Evolutionary conservation across 2,113 vertebrate genomes (phyloP), one percentile per base, ranked within the genome.

Genomic region (Epinephelus fuscoguttatus): DNA sequence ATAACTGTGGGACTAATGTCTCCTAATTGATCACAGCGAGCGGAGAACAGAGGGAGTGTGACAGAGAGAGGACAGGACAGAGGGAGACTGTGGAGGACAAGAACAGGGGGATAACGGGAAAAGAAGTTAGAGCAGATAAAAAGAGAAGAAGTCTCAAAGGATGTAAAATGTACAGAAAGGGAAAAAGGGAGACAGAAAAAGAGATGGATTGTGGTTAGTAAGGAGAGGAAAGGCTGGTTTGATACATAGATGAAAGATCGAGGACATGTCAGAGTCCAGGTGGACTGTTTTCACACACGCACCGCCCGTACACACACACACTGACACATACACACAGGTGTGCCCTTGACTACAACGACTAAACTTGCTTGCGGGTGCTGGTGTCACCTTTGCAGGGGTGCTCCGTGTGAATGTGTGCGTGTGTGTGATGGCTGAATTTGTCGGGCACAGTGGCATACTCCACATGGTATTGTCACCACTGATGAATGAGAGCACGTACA

Each of bases 1-100:
- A 84, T 90, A 89, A 90, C 92, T 69, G 80, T 78, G 84, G 88
- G 85, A 94, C 88, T 94, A 94, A 94, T 93, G 92, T 91, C 89
- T 88, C 82, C 90, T 94, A 94, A 94, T 92, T 93, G 90, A 94
- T 94, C 93, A 91, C 81, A 88, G 89, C 60, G 33, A 70, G 68
- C 7, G 21, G 21, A 17, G 33, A 56, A 55, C 50, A 90, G 90
- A 92, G 81, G 85, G 81, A 86, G 84, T 61, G 81, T 83, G 88
- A 88, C 83, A 92, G 75, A 70, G 74, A 78, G 71, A 84, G 70
- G 72, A 55, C 45, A 27, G 66, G 70, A 70, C 27, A 33, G 18
- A 27, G 59, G 70, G 79, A 37, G 75, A 68, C 73, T 33, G 84
- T 27, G 76, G 77, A 93, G 87, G 90, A 90, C 84, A 12, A 63